Evolutionary conservation across 64 coral and sea anemone species (phyloP), one percentile per base, ranked within the genome.

Genomic region (Montipora efflorescens): DNA sequence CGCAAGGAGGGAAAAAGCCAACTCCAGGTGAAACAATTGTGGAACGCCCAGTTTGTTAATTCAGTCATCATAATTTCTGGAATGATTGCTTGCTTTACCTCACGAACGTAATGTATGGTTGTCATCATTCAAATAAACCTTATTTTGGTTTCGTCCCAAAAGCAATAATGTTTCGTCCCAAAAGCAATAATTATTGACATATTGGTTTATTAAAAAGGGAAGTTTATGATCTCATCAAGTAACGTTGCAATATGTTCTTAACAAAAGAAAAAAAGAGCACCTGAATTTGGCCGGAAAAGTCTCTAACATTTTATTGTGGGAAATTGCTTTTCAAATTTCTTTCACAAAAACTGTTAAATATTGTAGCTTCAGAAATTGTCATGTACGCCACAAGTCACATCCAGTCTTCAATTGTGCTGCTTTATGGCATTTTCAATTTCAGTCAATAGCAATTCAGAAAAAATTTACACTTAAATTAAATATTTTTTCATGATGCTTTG

Each of bases 281-380:
- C 82, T 86, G 82, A 86, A 70, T 70, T 71, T 46, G 19, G 47
- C 82, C 82, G 82, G 82, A 72, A 86, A 86, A 45, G 62, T 86
- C 71, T 71, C 64, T 64, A 86, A 86, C 68, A 51, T 86, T 48
- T 13, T 86, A 71, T 70, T 86, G 82, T 71, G 66, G 82, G 82
- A 86, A 72, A 86, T 86, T 86, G 67, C 46, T 67, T 72, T 50
- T 86, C 62, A 86, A 86, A 86, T 8, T 62, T 21, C 36, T 36
- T 36, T 36, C 36, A 36, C 36, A 36, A 36, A 36, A 45, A 78
- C 19, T 59, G 53, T 57, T 57, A 36, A 36, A 36, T 36, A 36
- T 36, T 36, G 36, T 36, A 36, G 36, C 36, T 36, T 59, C 18
- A 76, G 12, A 48, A 78, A 49, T 16, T 49, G 46, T 48, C 16